These are phyloP conservation scores for Hippocampus kuda DNA, from an alignment of 2,797 vertebrate species.

Conservation along the genomic window DNA sequence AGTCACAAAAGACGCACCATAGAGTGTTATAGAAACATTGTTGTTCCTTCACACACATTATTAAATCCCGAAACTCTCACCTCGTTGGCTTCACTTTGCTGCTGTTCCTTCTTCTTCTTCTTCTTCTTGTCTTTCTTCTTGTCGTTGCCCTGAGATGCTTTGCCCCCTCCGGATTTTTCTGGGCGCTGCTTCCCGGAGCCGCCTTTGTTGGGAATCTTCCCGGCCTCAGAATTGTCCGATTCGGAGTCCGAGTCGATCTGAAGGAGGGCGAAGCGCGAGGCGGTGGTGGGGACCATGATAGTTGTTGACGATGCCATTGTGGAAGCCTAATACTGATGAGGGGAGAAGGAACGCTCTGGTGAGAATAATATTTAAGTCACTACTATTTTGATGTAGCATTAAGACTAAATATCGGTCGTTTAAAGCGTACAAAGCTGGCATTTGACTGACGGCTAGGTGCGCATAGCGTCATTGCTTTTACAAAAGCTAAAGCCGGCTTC, in stretches of 20 bases:
- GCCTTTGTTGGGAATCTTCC: slow-evolving; percentile 62
- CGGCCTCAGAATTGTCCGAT: slow-evolving; percentile 74
- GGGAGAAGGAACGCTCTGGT: background rate
- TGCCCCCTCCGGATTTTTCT: slow-evolving; percentile 58
- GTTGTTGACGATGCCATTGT: slow-evolving; percentile 77
- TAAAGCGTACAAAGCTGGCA: background rate
- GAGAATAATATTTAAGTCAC: slow-evolving; percentile 9
- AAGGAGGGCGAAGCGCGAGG: slow-evolving; percentile 88
- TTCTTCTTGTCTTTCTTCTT: slow-evolving; percentile 89
- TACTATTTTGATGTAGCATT: background rate
- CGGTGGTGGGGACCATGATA: slow-evolving; percentile 82
- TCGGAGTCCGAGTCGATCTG: slow-evolving; percentile 85
- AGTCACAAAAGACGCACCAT: background rate
- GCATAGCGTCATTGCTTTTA: background rate
- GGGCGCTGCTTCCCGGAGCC: slow-evolving; percentile 65
- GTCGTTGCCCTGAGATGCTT: slow-evolving; percentile 67
- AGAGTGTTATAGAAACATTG: background rate
- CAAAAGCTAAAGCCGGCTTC: background rate
- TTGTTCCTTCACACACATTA: background rate
- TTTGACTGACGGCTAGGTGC: background rate
- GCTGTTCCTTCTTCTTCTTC: slow-evolving; percentile 86
- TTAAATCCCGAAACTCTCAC: slow-evolving; percentile 43
- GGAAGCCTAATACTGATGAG: slow-evolving; percentile 1
- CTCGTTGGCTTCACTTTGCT: slow-evolving; percentile 86
- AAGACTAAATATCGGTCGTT: background rate